phyloP scores from a whole-genome alignment of 1,140 invertebrate genomes.

The Prorops nasuta region DNA sequence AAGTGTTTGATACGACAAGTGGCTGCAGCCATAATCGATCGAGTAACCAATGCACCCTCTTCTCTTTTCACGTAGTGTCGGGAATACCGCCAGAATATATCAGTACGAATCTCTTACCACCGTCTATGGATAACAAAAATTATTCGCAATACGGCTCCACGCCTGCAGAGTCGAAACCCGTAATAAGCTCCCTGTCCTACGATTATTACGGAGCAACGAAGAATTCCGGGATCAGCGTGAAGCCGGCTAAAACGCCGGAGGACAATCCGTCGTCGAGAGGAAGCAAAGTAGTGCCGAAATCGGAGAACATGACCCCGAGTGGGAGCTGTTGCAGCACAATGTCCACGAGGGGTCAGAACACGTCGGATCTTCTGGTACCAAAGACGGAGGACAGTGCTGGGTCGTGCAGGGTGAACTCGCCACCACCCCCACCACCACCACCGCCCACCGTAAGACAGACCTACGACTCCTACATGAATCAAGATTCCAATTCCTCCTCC shows the following conservation, averaged over 20 bases:
- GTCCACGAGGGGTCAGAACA: constrained; percentile 49
- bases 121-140: constrained; percentile 49
- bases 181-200: constrained; percentile 47
- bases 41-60: too few relatives aligned
- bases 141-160: constrained; percentile 43
- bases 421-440: constrained; percentile 57
- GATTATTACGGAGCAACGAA: constrained; percentile 52
- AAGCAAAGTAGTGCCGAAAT: constrained; percentile 55
- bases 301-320: constrained; percentile 50
- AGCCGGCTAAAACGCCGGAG: constrained; percentile 61
- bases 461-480: constrained; percentile 66
- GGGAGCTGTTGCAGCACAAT: constrained; percentile 57
- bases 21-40: too few relatives aligned
- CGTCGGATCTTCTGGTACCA: constrained; percentile 62
- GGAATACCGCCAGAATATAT: constrained; percentile 53
- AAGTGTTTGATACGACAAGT: too few relatives aligned
- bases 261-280: constrained; percentile 31
- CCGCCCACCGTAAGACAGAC: constrained; percentile 51
- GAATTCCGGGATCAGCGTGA: constrained; percentile 42
- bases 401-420: constrained; percentile 51
- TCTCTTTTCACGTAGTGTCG: too few relatives aligned
- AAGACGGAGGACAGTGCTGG: constrained; percentile 60
- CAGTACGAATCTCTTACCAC: constrained; percentile 49
- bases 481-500: constrained; percentile 71
- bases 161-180: constrained; percentile 46